Evolutionary conservation across 2,888 invertebrate genomes (phyloP), one percentile per base, ranked within the genome.

Genomic region (Sussaba pulchella): DNA sequence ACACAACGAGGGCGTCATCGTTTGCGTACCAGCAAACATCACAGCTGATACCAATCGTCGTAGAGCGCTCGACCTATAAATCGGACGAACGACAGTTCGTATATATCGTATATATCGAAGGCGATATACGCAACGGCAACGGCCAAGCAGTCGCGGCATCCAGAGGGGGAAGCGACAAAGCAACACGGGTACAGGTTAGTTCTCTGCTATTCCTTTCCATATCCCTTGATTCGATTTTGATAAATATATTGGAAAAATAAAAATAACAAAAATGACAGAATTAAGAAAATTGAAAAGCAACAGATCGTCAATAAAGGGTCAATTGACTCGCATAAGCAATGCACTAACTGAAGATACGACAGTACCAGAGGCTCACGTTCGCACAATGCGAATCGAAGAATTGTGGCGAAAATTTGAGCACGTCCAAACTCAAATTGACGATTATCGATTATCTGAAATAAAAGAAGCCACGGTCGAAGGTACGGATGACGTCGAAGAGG

Each of bases 191-290:
- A n/a, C 39, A 72, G 78, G 73, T 79, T 12, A 79, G 74, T 79
- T 67, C 74, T 61, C 78, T 79, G 50, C 36, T 63, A 52, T 79
- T 45, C 78, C 24, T 21, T 73, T 79, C 52, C 67, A 17, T 41
- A 21, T 69, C 52, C 69, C 26, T 57, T 47, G 69, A 74, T 69
- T 74, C 67, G 67, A 71, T 71, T 50, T 59, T 24, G 17, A 59
- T 14, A 17, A 45, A 45, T 8, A 52, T 9, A 24, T 36, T 5
- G 31, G 6, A 31, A 31, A 31, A 31, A 31, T 31, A 31, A 31
- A 9, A 10, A 54, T 14, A 54, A 63, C 10, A 24, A 43, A 59
- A 61, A 78, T 79, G 69, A 2, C 69, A 3, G 63, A 74, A 0
- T 45, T 74, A 19, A 69, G 17, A 54, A 59, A 74, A 39, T 52